Base-by-base conservation (phyloP, 2,888 invertebrate species). In the Celastrina argiolus region DNA sequence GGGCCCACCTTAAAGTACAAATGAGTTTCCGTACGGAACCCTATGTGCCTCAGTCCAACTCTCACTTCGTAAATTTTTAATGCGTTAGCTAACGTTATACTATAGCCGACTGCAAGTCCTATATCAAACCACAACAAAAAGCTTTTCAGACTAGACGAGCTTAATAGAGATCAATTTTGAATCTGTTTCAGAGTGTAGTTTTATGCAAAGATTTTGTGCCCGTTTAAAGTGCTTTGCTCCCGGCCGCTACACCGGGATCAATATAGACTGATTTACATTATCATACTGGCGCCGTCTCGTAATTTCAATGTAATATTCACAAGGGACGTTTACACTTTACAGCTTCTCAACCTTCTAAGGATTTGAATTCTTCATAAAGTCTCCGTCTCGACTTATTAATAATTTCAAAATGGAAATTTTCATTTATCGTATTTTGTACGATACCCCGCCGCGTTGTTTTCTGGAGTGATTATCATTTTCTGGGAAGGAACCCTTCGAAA, bases 251-350 rank as follows among this genome's bases (percentile, higher is more conserved):
- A 34, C 61, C 39, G 61, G 8, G 65, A 65, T 65, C 65, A 41
- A 58, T 58, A 65, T 10, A 58, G 58, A 65, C 41, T 41, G 28
- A 36, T 36, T 39, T 41, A 58, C 41, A 58, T 65, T 58, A 65
- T 41, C 65, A 65, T 58, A 41, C 65, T 58, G 58, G 31, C 56
- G 58, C 41, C 56, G 65, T 56, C 56, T 14, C 65, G 58, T 65
- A 58, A 65, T 65, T 65, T 65, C 41, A 58, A 65, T 58, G 65
- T 65, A 65, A 65, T 58, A 65, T 58, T 58, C 58, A 65, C 65
- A 39, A 36, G 58, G 65, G 65, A 58, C 39, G 56, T 58, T 41
- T 41, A n/a, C 64, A 45, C 34, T 51, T 31, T 31, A n/a, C 65
- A 41, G 39, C 41, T 39, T 36, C 61, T 22, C 41, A 41, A 58